These are phyloP conservation scores for Caenorhabditis japonica DNA, from an alignment of 2,888 invertebrate species.

Conservation along the genomic window DNA sequence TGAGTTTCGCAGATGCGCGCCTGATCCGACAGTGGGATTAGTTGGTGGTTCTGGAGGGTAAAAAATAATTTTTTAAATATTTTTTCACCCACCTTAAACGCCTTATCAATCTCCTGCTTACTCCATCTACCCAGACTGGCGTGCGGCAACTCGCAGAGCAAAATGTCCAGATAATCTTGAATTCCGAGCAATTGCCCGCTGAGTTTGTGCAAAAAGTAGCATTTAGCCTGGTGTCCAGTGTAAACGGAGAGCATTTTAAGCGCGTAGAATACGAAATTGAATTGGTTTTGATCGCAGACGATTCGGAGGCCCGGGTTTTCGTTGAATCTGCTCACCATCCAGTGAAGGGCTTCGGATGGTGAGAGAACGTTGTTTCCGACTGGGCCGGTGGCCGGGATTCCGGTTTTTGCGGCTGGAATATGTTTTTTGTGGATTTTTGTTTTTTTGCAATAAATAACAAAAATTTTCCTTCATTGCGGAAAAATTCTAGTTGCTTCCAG, in stretches of 20 bases:
- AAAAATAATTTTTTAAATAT: neutral
- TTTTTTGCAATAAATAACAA: too few relatives aligned
- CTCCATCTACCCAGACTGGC: neutral
- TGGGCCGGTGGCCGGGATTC: neutral
- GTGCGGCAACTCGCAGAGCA: neutral
- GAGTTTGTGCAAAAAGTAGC: neutral
- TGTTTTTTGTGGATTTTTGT: too few relatives aligned
- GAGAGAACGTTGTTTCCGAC: neutral
- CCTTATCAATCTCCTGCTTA: neutral
- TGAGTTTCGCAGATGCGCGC: constrained; percentile 2
- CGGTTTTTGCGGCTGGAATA: neutral
- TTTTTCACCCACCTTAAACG: neutral
- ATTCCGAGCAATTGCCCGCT: neutral
- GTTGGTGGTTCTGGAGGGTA: too few relatives aligned
- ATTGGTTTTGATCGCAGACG: constrained; percentile 8
- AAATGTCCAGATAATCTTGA: constrained; percentile 15
- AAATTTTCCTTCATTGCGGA: too few relatives aligned
- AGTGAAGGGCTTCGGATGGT: constrained; percentile 2
- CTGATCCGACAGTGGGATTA: neutral
- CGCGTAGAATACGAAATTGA: constrained; percentile 18
- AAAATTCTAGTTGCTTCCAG: too few relatives aligned
- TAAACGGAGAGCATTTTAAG: constrained; percentile 2
- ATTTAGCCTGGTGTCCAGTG: constrained; percentile 2
- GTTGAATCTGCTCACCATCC: neutral
- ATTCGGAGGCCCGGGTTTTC: neutral